Conservation (phyloP, 2,888 invertebrate species). For the Drosophila algonquin region DNA sequence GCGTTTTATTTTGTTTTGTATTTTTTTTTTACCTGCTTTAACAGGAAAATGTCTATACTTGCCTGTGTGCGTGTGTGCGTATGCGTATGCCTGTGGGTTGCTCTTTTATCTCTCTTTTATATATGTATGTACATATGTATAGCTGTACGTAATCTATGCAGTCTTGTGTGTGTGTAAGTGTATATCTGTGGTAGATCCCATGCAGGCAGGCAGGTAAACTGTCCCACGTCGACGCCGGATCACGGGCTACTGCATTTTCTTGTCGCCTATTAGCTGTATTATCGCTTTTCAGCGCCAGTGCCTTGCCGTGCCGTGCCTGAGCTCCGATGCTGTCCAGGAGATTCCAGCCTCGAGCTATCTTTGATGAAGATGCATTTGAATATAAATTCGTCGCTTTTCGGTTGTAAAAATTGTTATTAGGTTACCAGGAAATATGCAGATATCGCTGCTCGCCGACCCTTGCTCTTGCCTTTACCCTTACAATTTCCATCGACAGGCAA, state of each 20-base stretch:
- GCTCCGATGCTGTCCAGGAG: conserved; percentile 14
- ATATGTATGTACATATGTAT: neutral
- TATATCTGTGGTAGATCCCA: conserved; percentile 24
- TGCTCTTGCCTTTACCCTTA: neutral
- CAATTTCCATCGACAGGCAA: neutral
- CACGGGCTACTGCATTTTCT: conserved; percentile 62
- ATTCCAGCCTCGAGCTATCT: neutral
- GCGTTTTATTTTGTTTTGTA: conserved; percentile 71
- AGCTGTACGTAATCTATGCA: conserved; percentile 32
- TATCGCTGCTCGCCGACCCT: conserved; percentile 2
- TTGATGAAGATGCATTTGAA: neutral
- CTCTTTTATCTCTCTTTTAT: conserved; percentile 60
- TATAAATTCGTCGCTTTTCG: conserved; percentile 23
- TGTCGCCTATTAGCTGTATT: conserved; percentile 71
- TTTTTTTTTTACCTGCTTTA: conserved; percentile 70
- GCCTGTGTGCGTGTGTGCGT: conserved; percentile 16
- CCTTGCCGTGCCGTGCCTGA: neutral
- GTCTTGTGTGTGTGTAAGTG: neutral
- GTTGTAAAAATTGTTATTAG: conserved; percentile 44
- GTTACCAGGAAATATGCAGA: conserved; percentile 33
- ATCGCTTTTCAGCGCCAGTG: conserved; percentile 52
- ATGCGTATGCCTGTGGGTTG: conserved; percentile 31
- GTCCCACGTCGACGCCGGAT: conserved; percentile 35
- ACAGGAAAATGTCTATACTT: conserved; percentile 66
- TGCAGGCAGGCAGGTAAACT: conserved; percentile 40